Percentiles rank a stretch among this genome's conserved stretches.
These are phyloP conservation scores for Camponotus pennsylvanicus DNA, from an alignment of 1,140 invertebrate species.

Conservation along the genomic window DNA sequence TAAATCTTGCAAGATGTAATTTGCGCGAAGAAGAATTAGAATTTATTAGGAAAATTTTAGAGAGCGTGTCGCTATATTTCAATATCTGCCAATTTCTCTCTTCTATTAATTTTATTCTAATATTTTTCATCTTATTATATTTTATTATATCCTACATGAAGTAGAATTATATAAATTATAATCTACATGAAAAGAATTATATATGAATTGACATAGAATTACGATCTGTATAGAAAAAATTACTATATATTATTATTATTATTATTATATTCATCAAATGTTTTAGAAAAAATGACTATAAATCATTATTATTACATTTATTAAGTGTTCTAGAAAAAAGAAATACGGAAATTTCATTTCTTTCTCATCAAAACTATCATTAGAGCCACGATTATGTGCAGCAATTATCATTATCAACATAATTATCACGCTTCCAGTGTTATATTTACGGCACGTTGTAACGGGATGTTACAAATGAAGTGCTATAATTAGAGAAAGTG, in stretches of 20 bases:
- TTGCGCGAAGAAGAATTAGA: background rate
- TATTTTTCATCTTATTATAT: background rate
- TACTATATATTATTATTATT: background rate
- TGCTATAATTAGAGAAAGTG: slow-evolving; percentile 73
- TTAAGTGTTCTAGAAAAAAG: background rate
- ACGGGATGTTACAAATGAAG: slow-evolving; percentile 64
- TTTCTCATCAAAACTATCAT: slow-evolving; percentile 33
- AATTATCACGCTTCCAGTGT: slow-evolving; percentile 59
- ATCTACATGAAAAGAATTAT: too few relatives aligned
- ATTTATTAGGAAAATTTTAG: slow-evolving; percentile 12
- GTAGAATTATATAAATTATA: background rate
- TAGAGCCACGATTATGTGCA: background rate
- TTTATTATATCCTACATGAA: background rate
- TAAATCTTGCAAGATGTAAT: slow-evolving; percentile 7
- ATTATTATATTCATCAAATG: background rate
- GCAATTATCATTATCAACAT: slow-evolving; percentile 66
- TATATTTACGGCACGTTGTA: slow-evolving; percentile 10
- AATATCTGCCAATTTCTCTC: slow-evolving; percentile 8
- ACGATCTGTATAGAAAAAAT: background rate
- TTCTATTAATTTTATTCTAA: background rate
- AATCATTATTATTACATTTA: background rate
- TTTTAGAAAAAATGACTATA: background rate
- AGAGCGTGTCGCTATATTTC: slow-evolving; percentile 2
- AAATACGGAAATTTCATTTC: slow-evolving; percentile 1
- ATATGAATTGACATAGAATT: background rate